Evolutionary conservation across 2,113 vertebrate species (phyloP).

Genomic region (Panurus biarmicus): DNA sequence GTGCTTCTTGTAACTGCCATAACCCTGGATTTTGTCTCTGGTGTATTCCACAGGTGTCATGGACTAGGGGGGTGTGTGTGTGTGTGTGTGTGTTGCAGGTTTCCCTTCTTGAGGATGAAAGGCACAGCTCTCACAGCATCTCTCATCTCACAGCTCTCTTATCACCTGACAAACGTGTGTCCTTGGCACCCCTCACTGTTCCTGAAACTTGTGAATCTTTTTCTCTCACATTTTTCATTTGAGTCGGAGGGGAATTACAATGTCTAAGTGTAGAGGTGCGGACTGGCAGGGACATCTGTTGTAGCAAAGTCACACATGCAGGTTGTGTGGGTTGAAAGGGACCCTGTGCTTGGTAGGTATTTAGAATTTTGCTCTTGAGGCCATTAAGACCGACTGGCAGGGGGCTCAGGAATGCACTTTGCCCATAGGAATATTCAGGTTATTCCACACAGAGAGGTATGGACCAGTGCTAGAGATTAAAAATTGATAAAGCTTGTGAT

Average conservation of each 20-base stretch:
- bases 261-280: background rate
- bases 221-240: background rate
- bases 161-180: rapidly evolving
- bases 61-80: too few relatives aligned
- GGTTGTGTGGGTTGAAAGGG: background rate
- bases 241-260: background rate
- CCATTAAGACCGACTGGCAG: background rate
- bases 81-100: background rate
- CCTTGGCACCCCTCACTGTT: background rate
- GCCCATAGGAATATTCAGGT: background rate
- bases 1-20: background rate
- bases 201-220: background rate
- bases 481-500: background rate
- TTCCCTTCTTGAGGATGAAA: background rate
- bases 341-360: background rate
- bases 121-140: background rate
- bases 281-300: background rate
- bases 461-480: background rate
- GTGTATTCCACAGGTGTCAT: background rate
- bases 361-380: background rate
- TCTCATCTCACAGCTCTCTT: background rate
- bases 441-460: background rate
- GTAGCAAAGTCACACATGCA: background rate
- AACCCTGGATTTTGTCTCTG: background rate
- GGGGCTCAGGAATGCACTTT: background rate